A percentile compares a stretch with the other conserved stretches of the same genome.
Conservation (phyloP, 2,888 invertebrate species). For the Platycnemis pennipes region DNA sequence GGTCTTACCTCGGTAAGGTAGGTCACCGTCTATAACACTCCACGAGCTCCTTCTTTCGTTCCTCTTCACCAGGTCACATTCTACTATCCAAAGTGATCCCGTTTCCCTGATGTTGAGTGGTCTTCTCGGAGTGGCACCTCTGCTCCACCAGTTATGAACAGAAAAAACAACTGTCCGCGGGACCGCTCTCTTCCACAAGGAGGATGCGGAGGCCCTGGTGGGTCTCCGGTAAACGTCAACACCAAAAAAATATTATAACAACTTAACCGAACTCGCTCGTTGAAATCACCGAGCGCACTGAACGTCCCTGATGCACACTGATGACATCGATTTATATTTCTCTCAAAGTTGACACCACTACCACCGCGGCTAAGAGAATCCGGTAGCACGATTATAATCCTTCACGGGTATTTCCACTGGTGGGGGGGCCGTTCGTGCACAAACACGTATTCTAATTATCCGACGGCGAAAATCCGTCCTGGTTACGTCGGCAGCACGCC, state of each 20-base stretch:
- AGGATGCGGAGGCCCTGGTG: not conserved
- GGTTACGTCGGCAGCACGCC: not conserved
- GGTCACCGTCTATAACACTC: constrained; percentile 9
- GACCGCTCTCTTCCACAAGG: not conserved
- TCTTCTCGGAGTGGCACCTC: not conserved
- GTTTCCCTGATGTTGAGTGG: constrained; percentile 1
- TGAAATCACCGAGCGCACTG: constrained; percentile 4
- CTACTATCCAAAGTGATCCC: constrained; percentile 32
- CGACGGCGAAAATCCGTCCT: not conserved
- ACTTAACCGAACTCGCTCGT: not conserved
- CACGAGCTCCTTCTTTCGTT: not conserved
- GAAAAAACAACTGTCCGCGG: not conserved
- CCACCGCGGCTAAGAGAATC: not conserved
- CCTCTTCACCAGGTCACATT: constrained; percentile 36
- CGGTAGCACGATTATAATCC: not conserved
- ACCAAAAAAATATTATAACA: not conserved
- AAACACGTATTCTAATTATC: not conserved
- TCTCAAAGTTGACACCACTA: not conserved
- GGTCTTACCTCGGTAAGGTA: constrained; percentile 25
- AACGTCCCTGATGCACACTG: not conserved
- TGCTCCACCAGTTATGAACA: not conserved
- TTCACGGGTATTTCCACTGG: not conserved
- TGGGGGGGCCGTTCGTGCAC: not conserved
- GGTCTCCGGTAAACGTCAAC: not conserved
- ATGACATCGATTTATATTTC: not conserved